Base-by-base conservation (phyloP, 2,888 invertebrate genomes). In the Amiota mariae region DNA sequence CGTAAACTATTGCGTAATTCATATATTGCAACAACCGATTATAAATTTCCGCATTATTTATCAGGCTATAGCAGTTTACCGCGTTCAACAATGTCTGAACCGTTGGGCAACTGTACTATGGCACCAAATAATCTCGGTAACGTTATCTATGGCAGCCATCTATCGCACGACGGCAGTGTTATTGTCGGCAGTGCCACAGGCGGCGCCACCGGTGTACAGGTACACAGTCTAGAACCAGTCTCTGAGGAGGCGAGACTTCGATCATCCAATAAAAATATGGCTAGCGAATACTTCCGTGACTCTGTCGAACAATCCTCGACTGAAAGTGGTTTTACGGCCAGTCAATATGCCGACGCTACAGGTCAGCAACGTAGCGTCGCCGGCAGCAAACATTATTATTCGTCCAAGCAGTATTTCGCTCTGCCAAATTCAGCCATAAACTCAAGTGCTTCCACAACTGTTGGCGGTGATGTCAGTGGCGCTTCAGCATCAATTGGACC, bases 61-160 rank as follows among this genome's bases (percentile, higher is more conserved):
- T 76, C 88, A 95, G 96, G 95, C 74, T 96, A 96, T 91, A 95
- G 95, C 90, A 96, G 95, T 90, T 91, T 96, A 84, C 96, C 96
- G 47, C 92, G 96, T 78, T 95, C 96, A 73, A 95, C 95, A 85
- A 95, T 96, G 91, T 95, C 95, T 78, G 95, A 94, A 80, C 93
- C 93, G 10, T 83, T 93, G 77, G 92, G 92, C 88, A 85, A 84
- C 87, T 88, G 90, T 88, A 84, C 91, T 88, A 85, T 86, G 81
- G 80, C 80, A 72, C 81, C 89, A 63, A 87, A 86, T 78, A 81
- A 82, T 76, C 77, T 81, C 78, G 82, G 80, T 76, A 87, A 86
- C 75, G 78, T 92, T 85, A 91, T 91, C 48, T 92, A 91, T 80
- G 92, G 91, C 78, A 92, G 92, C 76, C 81, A 71, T 71, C 75